Conservation (phyloP, 2,113 vertebrate genomes). For the Pseudorhombus dupliciocellatus region DNA sequence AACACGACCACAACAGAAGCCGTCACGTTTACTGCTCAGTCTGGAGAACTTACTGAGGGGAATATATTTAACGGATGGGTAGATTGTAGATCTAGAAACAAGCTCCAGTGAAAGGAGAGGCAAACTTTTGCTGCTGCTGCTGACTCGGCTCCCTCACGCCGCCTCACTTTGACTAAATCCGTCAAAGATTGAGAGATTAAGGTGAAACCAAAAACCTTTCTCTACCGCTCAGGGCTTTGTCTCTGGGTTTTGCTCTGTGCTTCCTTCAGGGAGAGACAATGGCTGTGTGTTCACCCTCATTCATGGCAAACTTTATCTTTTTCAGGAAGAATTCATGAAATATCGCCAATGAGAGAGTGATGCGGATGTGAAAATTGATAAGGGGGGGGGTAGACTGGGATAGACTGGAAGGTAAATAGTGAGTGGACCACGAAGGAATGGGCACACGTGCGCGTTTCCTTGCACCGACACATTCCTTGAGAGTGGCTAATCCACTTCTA, state of each 20-base stretch:
- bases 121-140: no score
- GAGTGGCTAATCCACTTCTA: slow-evolving; percentile 66
- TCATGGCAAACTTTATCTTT: no score
- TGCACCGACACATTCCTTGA: slow-evolving; percentile 57
- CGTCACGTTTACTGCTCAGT: no score
- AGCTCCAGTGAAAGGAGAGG: no score
- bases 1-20: background rate
- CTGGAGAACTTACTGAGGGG: no score
- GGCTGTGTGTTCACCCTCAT: no score
- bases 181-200: slow-evolving; percentile 1
- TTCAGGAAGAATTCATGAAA: slow-evolving; percentile 10
- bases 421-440: background rate
- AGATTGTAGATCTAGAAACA: no score
- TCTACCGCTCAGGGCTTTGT: background rate
- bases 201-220: slow-evolving; percentile 3
- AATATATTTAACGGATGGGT: no score
- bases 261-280: background rate
- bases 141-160: no score
- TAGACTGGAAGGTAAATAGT: slow-evolving; percentile 51
- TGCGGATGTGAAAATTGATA: background rate
- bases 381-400: slow-evolving; percentile 22
- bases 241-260: background rate
- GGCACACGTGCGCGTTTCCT: slow-evolving; percentile 19
- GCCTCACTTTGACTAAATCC: background rate
- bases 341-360: slow-evolving; percentile 24